A percentile compares a stretch with the other conserved stretches of the same genome.
Evolutionary conservation across 2,113 vertebrate genomes (phyloP).

Genomic region (Entelurus aequoreus): DNA sequence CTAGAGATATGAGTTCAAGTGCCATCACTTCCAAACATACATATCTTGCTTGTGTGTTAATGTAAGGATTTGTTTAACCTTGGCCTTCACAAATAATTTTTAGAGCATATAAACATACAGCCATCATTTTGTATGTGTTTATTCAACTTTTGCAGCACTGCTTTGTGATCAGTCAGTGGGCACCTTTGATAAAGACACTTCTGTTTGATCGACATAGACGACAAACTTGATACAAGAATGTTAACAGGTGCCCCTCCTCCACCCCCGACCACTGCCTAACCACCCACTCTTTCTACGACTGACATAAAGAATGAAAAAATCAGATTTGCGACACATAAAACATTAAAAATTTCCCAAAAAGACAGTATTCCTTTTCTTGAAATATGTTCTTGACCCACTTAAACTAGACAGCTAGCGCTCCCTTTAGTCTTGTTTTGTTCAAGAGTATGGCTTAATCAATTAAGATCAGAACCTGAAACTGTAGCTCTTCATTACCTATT

Average conservation of each 20-base stretch:
- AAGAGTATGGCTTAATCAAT: constrained; percentile 30
- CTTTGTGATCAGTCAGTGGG: background rate
- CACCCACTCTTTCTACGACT: constrained; percentile 56
- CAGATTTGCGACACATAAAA: constrained; percentile 52
- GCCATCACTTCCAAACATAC: too few relatives aligned
- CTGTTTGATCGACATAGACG: constrained; percentile 33
- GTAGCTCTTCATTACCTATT: constrained; percentile 6
- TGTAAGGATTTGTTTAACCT: too few relatives aligned
- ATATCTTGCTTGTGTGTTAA: too few relatives aligned
- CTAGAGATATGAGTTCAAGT: too few relatives aligned
- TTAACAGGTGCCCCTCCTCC: constrained; percentile 63
- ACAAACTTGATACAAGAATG: constrained; percentile 31
- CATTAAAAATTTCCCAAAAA: constrained; percentile 53
- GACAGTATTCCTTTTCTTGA: constrained; percentile 50
- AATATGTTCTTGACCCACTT: constrained; percentile 71
- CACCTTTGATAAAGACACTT: constrained; percentile 28
- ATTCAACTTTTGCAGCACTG: too few relatives aligned
- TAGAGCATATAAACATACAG: too few relatives aligned
- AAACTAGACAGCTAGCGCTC: constrained; percentile 35
- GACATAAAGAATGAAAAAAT: constrained; percentile 55
- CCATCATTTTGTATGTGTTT: too few relatives aligned
- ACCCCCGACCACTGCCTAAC: constrained; percentile 57
- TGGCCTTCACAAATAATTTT: too few relatives aligned
- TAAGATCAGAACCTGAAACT: constrained; percentile 15
- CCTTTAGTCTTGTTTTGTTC: constrained; percentile 18